phyloP scores from a whole-genome alignment of 2,113 vertebrate genomes.

The Callithrix jacchus region DNA sequence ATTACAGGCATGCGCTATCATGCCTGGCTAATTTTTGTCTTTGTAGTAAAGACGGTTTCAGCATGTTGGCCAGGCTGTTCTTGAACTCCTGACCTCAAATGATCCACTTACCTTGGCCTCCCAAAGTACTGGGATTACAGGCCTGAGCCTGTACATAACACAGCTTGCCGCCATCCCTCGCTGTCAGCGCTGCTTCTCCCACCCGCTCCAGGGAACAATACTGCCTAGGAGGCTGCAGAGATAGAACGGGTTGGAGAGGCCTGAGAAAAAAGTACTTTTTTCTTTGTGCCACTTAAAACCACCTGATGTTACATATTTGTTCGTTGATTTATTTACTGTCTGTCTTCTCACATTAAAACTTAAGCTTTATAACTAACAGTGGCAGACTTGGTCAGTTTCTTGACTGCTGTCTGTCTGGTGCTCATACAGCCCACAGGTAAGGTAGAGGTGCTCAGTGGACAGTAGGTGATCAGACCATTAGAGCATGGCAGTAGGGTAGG shows the following conservation, averaged over 20 bases:
- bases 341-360: neutral
- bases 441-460: neutral
- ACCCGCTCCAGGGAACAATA: neutral
- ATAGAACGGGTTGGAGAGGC: neutral
- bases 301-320: neutral
- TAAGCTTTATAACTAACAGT: neutral
- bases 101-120: too few species aligned
- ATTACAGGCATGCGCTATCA: too few species aligned
- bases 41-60: too few species aligned
- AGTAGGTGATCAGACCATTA: neutral
- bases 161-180: neutral
- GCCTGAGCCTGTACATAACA: constrained; percentile 41
- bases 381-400: neutral
- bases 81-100: too few species aligned
- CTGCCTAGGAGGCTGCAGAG: neutral
- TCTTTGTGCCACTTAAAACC: neutral
- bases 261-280: too few species aligned
- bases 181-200: neutral
- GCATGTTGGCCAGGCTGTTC: too few species aligned
- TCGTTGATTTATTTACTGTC: neutral
- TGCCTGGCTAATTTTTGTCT: too few species aligned
- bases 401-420: neutral
- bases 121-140: too few species aligned
- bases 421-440: too few species aligned
- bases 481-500: neutral